These are phyloP conservation scores for Halesus radiatus DNA, from an alignment of 1,140 invertebrate genomes.

Conservation along the genomic window DNA sequence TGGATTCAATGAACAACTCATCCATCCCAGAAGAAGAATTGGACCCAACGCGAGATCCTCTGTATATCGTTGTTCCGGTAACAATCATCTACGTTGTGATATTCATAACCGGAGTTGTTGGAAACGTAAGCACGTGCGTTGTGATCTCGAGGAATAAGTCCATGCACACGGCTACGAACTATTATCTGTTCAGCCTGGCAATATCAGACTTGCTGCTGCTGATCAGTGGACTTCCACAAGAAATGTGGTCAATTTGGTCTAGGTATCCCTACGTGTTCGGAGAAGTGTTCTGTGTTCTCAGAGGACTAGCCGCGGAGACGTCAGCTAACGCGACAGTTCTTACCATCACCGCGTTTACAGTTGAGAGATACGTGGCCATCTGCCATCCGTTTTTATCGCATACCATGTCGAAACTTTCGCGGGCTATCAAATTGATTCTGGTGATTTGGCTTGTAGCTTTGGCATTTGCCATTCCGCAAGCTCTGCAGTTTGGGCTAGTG, in stretches of 20 bases:
- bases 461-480: constrained; percentile 84
- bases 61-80: constrained; percentile 83
- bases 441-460: constrained; percentile 80
- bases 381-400: constrained; percentile 84
- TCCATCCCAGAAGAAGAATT: constrained; percentile 46
- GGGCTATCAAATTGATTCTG: constrained; percentile 82
- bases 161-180: constrained; percentile 95
- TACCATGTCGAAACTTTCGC: constrained; percentile 86
- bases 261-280: constrained; percentile 91
- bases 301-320: constrained; percentile 88
- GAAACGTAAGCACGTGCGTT: constrained; percentile 93
- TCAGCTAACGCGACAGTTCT: constrained; percentile 94
- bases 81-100: constrained; percentile 87
- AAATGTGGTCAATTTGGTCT: constrained; percentile 90
- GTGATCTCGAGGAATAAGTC: constrained; percentile 92
- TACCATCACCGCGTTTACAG: constrained; percentile 85
- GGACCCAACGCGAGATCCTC: constrained; percentile 74
- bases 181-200: constrained; percentile 94
- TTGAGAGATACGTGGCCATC: constrained; percentile 85
- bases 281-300: constrained; percentile 86
- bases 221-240: constrained; percentile 83
- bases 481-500: constrained; percentile 79
- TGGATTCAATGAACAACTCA: no score
- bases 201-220: constrained; percentile 93
- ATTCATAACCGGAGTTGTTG: constrained; percentile 88